These are phyloP conservation scores for Hippocampus kuda DNA, from an alignment of 2,797 vertebrate genomes.

Conservation along the genomic window DNA sequence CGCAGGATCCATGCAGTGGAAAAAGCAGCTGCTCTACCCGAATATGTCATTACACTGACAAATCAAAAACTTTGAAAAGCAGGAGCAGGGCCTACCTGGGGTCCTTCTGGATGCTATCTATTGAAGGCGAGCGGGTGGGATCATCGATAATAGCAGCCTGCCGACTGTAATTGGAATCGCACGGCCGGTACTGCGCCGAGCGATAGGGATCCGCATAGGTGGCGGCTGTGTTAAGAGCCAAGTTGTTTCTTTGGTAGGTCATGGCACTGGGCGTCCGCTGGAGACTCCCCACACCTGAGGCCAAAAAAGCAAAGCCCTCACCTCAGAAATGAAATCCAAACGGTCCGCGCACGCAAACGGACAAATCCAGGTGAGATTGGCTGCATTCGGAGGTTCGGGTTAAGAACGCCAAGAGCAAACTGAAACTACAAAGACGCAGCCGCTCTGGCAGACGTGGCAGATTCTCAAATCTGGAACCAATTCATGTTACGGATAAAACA, in stretches of 20 bases:
- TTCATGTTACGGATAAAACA: slow-evolving; percentile 53
- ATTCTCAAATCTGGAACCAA: slow-evolving; percentile 53
- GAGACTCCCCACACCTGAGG: slow-evolving; percentile 82
- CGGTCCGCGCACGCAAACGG: background rate
- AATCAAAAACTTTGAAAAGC: background rate
- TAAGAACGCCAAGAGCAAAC: slow-evolving; percentile 23
- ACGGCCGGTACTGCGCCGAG: slow-evolving; percentile 72
- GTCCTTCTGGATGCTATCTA: slow-evolving; percentile 98
- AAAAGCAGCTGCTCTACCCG: no score
- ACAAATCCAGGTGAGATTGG: slow-evolving; percentile 20
- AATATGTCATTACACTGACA: slow-evolving; percentile 1
- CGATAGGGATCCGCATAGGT: slow-evolving; percentile 82
- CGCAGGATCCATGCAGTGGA: background rate
- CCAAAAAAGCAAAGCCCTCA: slow-evolving; percentile 14
- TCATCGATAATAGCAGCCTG: slow-evolving; percentile 71
- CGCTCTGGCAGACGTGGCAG: slow-evolving; percentile 40
- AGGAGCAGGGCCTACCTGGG: slow-evolving; percentile 72
- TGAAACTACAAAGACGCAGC: slow-evolving; percentile 54
- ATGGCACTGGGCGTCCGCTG: slow-evolving; percentile 87
- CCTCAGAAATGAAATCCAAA: slow-evolving; percentile 12
- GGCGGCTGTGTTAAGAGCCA: slow-evolving; percentile 73
- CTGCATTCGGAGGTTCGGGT: slow-evolving; percentile 18
- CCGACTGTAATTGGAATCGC: slow-evolving; percentile 71
- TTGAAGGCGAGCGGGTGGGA: slow-evolving; percentile 85
- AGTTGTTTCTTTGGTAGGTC: slow-evolving; percentile 93